Conservation (phyloP, 1,140 invertebrate genomes). For the Conus ventricosus region DNA sequence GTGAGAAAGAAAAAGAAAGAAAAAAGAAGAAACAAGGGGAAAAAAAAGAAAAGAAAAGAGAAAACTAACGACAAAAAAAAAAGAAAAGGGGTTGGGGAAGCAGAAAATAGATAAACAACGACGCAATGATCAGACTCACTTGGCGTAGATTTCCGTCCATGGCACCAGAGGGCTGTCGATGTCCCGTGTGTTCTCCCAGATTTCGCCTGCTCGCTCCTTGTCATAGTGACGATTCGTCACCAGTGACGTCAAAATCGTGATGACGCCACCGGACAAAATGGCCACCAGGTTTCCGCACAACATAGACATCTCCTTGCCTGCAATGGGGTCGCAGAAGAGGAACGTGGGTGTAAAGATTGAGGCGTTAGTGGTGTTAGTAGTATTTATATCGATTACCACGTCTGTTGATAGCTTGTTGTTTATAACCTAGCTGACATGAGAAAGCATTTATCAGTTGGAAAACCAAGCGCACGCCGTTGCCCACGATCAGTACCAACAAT, state of each 20-base stretch:
- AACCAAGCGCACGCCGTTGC: too few species aligned
- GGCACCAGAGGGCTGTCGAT: slow-evolving; percentile 75
- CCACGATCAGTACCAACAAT: too few species aligned
- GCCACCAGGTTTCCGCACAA: slow-evolving; percentile 73
- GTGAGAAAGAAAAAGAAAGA: too few species aligned
- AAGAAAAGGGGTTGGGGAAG: not conserved
- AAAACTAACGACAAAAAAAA: slow-evolving; percentile 17
- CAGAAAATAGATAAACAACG: not conserved
- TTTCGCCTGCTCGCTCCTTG: slow-evolving; percentile 43
- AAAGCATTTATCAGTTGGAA: too few species aligned
- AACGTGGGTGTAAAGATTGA: not conserved
- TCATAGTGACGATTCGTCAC: slow-evolving; percentile 55
- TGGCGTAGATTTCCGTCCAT: slow-evolving; percentile 73
- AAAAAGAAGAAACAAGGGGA: not conserved
- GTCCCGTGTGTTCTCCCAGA: slow-evolving; percentile 75
- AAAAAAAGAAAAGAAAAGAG: not conserved
- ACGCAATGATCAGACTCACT: slow-evolving; percentile 54
- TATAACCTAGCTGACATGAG: not conserved
- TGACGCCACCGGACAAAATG: slow-evolving; percentile 69
- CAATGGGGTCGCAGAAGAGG: not conserved
- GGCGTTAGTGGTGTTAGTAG: too few species aligned
- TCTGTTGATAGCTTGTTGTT: too few species aligned
- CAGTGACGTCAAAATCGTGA: slow-evolving; percentile 68
- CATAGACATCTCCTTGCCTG: slow-evolving; percentile 70
- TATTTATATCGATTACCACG: too few species aligned